Percentiles rank a stretch among this genome's conserved stretches.
These are phyloP conservation scores for Prunella strophiata DNA, from an alignment of 2,797 vertebrate species.

Conservation along the genomic window DNA sequence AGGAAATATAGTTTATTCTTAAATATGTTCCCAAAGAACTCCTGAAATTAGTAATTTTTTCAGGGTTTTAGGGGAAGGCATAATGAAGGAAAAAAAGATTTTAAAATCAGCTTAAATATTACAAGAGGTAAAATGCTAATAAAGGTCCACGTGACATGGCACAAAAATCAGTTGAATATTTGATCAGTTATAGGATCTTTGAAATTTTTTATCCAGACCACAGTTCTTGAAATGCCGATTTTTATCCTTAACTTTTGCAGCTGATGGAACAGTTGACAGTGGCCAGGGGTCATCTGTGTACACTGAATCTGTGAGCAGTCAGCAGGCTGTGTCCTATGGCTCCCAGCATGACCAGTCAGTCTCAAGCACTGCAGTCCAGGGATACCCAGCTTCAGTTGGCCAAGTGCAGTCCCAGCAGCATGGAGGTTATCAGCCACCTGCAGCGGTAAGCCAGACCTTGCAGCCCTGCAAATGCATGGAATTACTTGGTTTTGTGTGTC, in stretches of 20 bases:
- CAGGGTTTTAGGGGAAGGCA: not conserved
- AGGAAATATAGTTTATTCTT: not conserved
- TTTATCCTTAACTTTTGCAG: slow-evolving; percentile 71
- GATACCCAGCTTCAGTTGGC: slow-evolving; percentile 77
- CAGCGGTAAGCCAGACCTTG: slow-evolving; percentile 83
- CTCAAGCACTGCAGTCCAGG: slow-evolving; percentile 72
- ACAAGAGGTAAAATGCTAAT: not conserved
- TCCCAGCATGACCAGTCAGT: slow-evolving; percentile 84
- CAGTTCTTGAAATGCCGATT: not conserved
- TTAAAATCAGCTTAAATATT: not conserved
- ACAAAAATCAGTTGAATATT: not conserved
- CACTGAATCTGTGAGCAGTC: slow-evolving; percentile 86
- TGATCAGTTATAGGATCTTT: not conserved
- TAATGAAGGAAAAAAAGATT: not conserved
- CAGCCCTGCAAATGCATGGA: not conserved
- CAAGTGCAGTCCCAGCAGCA: slow-evolving; percentile 76
- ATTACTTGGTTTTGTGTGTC: not conserved
- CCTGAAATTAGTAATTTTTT: not conserved
- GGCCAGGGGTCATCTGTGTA: slow-evolving; percentile 92
- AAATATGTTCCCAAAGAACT: not conserved
- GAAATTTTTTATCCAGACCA: not conserved
- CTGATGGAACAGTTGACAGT: slow-evolving; percentile 89
- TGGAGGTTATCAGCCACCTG: slow-evolving; percentile 79
- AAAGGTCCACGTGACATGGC: fast-evolving
- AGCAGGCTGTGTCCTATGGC: slow-evolving; percentile 88